Evolutionary conservation across 1,140 invertebrate genomes (phyloP), one percentile per base, ranked within the genome.

Genomic region (Papilio polyxenes): DNA sequence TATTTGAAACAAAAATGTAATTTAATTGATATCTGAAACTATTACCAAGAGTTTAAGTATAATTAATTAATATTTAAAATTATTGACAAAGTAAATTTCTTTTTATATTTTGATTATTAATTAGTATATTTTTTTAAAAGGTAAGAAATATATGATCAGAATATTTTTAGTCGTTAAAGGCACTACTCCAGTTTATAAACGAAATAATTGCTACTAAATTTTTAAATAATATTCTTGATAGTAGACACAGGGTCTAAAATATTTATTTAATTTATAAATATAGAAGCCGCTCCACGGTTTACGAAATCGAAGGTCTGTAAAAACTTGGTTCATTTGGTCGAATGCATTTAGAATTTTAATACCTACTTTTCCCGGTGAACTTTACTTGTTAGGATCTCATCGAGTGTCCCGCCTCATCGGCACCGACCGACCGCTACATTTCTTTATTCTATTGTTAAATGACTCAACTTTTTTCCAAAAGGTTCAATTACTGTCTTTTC

Each of bases 341-440:
- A 90, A 90, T 91, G 90, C 90, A 90, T 89, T 85, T 87, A 85
- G 92, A 93, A 93, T 93, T 92, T 92, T 91, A 93, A 91, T 90
- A 89, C 89, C 87, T 89, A 88, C 87, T 89, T 88, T 89, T 89
- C 88, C 82, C 88, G 85, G 87, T 86, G 87, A 91, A 91, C 90
- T 91, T 90, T 90, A 88, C 89, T 91, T 89, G 88, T 91, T 90
- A 90, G 84, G 81, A 87, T 86, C 85, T 89, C 85, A 86, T 90
- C 84, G 85, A 85, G 84, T 86, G 83, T 85, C 84, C 53, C 83
- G 84, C 78, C 86, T 85, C 84, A 88, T 87, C 82, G 85, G 84
- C 83, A 80, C 78, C 78, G 78, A 80, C 78, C 59, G 78, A 48
- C 78, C 78, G 78, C 78, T 51, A 69, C 78, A n/a, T 40, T 80